Percentiles rank a stretch among this genome's conserved stretches.
These are phyloP conservation scores for Cyphomyrus plagiostoma DNA, from an alignment of 2,113 vertebrate genomes.

Conservation along the genomic window DNA sequence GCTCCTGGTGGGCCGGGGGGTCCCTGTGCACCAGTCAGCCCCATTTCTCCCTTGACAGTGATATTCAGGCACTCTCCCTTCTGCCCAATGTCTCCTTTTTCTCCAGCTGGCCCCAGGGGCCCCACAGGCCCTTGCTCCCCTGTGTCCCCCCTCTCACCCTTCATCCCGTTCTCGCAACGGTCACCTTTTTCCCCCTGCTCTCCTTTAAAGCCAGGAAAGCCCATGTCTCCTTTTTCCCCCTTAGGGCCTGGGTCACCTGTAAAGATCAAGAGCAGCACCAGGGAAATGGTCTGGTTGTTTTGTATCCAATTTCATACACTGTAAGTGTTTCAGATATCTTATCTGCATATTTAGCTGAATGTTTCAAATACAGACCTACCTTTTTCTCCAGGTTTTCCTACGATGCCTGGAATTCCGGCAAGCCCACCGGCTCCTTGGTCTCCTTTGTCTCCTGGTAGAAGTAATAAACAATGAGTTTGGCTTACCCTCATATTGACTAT, in stretches of 20 bases:
- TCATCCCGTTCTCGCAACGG: constrained; percentile 70
- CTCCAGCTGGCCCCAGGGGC: constrained; percentile 58
- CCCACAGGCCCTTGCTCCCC: constrained; percentile 52
- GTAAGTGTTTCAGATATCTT: neutral
- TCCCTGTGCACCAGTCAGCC: constrained; percentile 37
- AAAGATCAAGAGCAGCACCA: constrained; percentile 22
- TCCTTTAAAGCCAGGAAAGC: constrained; percentile 71
- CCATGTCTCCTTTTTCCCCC: constrained; percentile 75
- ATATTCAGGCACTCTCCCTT: constrained; percentile 58
- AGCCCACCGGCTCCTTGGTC: constrained; percentile 69
- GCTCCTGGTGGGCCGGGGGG: constrained; percentile 30
- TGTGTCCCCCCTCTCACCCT: constrained; percentile 68
- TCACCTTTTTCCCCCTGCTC: constrained; percentile 79
- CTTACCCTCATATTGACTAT: neutral
- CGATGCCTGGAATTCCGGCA: constrained; percentile 68
- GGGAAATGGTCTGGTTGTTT: neutral
- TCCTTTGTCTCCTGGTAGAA: constrained; percentile 75
- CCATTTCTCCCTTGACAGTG: constrained; percentile 64
- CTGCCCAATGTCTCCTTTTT: constrained; percentile 72
- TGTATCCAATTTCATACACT: neutral
- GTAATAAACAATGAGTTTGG: neutral
- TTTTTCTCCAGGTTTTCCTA: constrained; percentile 77
- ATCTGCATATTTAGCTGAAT: neutral
- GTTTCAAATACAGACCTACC: constrained; percentile 56
- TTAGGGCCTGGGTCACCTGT: constrained; percentile 75